Percentiles rank a stretch among this genome's conserved stretches.
These are phyloP conservation scores for Cryptops parisi DNA, from an alignment of 2,888 invertebrate species.

Conservation along the genomic window DNA sequence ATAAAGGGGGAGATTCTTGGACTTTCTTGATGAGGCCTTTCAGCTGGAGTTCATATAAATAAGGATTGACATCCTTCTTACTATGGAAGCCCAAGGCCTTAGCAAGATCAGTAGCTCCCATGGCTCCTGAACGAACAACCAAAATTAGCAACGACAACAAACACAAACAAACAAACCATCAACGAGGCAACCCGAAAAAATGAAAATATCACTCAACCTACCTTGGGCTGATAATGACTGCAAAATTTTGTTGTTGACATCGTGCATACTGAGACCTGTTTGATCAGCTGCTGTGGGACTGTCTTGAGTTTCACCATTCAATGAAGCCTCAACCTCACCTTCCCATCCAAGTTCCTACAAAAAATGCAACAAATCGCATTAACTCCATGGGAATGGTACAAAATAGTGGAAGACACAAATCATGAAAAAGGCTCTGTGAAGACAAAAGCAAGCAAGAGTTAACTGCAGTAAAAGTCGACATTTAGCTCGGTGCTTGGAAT, in stretches of 20 bases:
- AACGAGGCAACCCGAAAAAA: background rate
- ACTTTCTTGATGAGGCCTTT: slow-evolving; percentile 17
- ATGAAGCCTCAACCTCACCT: slow-evolving; percentile 2
- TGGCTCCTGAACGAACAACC: slow-evolving; percentile 8
- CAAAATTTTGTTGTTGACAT: slow-evolving; percentile 13
- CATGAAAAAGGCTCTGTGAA: too few species aligned
- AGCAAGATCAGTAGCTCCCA: slow-evolving; percentile 21
- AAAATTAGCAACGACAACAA: background rate
- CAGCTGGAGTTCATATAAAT: slow-evolving; percentile 22
- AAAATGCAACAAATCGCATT: too few species aligned
- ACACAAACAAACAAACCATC: background rate
- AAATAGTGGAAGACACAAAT: too few species aligned
- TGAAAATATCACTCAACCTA: background rate
- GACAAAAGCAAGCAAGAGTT: too few species aligned
- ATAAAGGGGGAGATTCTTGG: slow-evolving; percentile 17
- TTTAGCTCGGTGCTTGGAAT: too few species aligned
- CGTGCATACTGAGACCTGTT: slow-evolving; percentile 4
- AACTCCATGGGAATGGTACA: too few species aligned
- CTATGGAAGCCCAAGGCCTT: slow-evolving; percentile 22
- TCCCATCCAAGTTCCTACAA: slow-evolving; percentile 11
- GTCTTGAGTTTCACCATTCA: slow-evolving; percentile 11
- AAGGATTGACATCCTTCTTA: slow-evolving; percentile 24
- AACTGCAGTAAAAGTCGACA: too few species aligned
- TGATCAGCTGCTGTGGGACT: slow-evolving; percentile 7
- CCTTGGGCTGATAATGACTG: slow-evolving; percentile 11